Conservation (phyloP, 2,797 vertebrate species). For the Lagorchestes hirsutus region DNA sequence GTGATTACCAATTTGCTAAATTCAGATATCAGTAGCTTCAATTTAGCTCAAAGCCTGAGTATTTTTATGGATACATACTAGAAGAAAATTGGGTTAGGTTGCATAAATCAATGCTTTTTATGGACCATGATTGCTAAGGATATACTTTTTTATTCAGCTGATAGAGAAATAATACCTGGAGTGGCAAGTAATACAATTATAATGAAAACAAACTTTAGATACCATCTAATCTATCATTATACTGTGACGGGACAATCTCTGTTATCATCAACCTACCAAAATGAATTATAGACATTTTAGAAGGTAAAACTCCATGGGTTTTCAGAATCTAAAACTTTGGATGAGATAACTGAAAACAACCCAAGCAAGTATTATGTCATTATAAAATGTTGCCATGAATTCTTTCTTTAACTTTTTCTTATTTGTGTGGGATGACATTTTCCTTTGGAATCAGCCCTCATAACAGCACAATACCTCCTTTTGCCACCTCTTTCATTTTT, state of each 20-base stretch:
- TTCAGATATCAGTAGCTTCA: background rate
- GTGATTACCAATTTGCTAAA: background rate
- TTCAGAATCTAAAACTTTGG: background rate
- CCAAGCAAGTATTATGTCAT: slow-evolving; percentile 46
- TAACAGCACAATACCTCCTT: slow-evolving; percentile 46
- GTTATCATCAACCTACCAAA: background rate
- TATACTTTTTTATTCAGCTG: background rate
- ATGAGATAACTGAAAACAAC: slow-evolving; percentile 13
- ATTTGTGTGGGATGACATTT: slow-evolving; percentile 52
- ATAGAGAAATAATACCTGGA: background rate
- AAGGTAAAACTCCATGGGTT: background rate
- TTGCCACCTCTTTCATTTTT: background rate
- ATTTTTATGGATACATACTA: background rate
- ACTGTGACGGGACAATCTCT: background rate
- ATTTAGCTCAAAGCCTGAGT: background rate
- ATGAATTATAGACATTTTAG: slow-evolving; percentile 45
- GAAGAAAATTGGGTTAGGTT: rapidly evolving
- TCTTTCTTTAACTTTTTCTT: slow-evolving; percentile 3
- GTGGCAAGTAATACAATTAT: background rate
- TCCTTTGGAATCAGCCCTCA: slow-evolving; percentile 53
- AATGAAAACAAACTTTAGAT: background rate
- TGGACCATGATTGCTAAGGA: background rate
- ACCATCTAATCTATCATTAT: background rate
- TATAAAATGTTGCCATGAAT: background rate
- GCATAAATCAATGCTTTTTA: background rate